These are phyloP conservation scores for Labroides dimidiatus DNA, from an alignment of 2,797 vertebrate genomes.

Conservation along the genomic window DNA sequence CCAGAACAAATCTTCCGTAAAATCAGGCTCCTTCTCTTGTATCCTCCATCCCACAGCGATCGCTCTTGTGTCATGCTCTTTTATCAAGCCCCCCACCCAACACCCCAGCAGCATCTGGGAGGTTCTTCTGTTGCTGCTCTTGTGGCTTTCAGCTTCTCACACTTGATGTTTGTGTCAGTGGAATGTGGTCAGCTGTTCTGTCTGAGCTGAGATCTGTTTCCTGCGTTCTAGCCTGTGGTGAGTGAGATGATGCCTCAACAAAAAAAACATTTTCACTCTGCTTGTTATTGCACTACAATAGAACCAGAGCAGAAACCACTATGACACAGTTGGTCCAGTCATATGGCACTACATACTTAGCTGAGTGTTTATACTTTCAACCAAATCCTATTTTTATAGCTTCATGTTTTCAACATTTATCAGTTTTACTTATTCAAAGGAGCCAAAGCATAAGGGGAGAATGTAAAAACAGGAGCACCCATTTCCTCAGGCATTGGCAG, in stretches of 20 bases:
- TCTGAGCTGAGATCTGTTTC: slow-evolving; percentile 22
- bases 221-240: slow-evolving; percentile 20
- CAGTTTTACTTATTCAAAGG: slow-evolving; percentile 33
- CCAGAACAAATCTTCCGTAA: slow-evolving; percentile 3
- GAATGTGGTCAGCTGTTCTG: slow-evolving; percentile 46
- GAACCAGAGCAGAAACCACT: background rate
- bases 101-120: slow-evolving; percentile 39
- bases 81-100: slow-evolving; percentile 18
- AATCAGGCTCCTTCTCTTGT: background rate
- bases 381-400: background rate
- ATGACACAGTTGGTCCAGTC: background rate
- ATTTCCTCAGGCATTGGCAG: slow-evolving; percentile 73
- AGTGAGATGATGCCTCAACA: background rate
- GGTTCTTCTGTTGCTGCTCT: slow-evolving; percentile 51
- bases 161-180: slow-evolving; percentile 33
- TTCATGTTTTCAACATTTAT: background rate
- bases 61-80: background rate
- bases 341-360: background rate
- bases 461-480: slow-evolving; percentile 72
- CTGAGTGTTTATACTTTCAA: background rate
- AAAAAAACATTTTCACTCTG: background rate
- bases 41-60: background rate
- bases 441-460: slow-evolving; percentile 13
- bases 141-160: slow-evolving; percentile 15
- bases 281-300: background rate